Evolutionary conservation across 2,888 invertebrate genomes (phyloP).

Genomic region (Molorchus minor): DNA sequence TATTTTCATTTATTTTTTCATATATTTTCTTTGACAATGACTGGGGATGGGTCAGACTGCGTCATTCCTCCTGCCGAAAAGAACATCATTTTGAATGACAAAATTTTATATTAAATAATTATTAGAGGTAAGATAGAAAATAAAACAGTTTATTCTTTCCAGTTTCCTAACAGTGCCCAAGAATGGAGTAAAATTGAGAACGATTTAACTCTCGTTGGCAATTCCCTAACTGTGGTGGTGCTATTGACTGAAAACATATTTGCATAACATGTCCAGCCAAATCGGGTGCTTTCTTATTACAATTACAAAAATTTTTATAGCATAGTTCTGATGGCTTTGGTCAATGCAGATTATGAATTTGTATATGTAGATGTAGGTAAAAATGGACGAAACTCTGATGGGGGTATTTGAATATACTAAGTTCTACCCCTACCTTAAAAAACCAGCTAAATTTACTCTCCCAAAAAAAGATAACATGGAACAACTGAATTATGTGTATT

Average conservation of each 20-base stretch:
- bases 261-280: constrained; percentile 2
- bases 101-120: neutral
- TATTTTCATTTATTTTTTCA: constrained; percentile 2
- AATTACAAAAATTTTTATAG: constrained; percentile 7
- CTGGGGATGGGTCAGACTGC: neutral
- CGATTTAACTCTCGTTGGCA: constrained; percentile 7
- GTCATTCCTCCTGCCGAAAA: constrained; percentile 1
- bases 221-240: constrained; percentile 6
- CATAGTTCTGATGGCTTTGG: constrained; percentile 5
- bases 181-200: constrained; percentile 8
- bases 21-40: neutral
- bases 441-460: constrained; percentile 9
- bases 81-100: constrained; percentile 1
- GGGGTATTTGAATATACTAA: too few species aligned
- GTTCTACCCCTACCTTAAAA: neutral
- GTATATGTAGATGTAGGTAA: constrained; percentile 5
- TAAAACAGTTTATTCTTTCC: neutral
- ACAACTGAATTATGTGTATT: constrained; percentile 17
- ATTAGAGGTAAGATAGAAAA: constrained; percentile 2
- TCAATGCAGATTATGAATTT: constrained; percentile 8
- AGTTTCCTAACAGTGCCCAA: constrained; percentile 4
- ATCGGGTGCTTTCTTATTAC: constrained; percentile 6
- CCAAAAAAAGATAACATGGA: constrained; percentile 9
- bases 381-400: neutral
- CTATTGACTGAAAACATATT: constrained; percentile 6